Percentiles rank a stretch among this genome's conserved stretches.
These are phyloP conservation scores for Papilio polytes DNA, from an alignment of 1,140 invertebrate species.

Conservation along the genomic window DNA sequence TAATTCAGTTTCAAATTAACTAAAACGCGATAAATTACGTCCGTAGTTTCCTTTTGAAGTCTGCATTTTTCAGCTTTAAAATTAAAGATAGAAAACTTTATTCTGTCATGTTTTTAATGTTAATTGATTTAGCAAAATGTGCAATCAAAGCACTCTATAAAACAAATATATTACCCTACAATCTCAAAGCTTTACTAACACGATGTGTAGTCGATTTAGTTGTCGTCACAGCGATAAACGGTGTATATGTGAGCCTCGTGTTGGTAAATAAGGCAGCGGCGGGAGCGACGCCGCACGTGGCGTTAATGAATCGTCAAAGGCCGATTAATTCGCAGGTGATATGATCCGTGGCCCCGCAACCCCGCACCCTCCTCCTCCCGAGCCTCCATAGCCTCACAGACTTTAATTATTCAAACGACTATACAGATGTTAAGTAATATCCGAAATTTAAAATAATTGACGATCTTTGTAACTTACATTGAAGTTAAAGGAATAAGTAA, in stretches of 20 bases:
- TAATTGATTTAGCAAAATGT: not conserved
- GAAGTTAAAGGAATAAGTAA: no score
- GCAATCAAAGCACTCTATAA: not conserved
- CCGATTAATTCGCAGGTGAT: constrained; percentile 82
- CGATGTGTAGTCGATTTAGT: constrained; percentile 1
- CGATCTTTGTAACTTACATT: no score
- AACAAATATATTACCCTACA: not conserved
- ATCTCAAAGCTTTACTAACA: not conserved
- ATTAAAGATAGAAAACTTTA: no score
- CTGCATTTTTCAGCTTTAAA: no score
- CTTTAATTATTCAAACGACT: constrained; percentile 67
- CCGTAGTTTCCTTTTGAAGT: no score
- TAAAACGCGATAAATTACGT: no score
- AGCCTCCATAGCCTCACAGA: constrained; percentile 42
- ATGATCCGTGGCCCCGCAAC: constrained; percentile 63
- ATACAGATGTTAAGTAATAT: constrained; percentile 3
- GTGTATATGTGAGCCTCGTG: constrained; percentile 29
- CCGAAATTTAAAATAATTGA: not conserved
- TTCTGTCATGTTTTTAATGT: not conserved
- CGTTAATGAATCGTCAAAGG: constrained; percentile 80
- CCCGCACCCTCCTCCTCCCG: constrained; percentile 42
- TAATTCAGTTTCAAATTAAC: no score
- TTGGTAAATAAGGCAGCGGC: constrained; percentile 64
- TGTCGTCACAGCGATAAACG: not conserved
- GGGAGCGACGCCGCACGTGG: constrained; percentile 56